phyloP scores from a whole-genome alignment of 2,888 invertebrate genomes.

The Metopia argyrocephala region DNA sequence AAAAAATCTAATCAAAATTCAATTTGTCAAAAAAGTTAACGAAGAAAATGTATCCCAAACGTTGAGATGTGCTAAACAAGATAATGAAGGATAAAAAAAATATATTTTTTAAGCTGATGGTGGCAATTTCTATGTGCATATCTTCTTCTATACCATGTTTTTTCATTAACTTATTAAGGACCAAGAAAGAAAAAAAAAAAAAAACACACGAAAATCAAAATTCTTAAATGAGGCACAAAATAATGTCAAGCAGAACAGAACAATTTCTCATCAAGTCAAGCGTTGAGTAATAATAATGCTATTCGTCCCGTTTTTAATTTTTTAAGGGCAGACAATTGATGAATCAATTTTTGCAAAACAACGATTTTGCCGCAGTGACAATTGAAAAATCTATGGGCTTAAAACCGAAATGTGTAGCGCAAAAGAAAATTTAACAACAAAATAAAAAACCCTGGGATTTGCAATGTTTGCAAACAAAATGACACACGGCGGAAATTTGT shows the following conservation, averaged over 20 bases:
- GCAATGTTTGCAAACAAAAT: constrained; percentile 65
- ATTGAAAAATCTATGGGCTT: constrained; percentile 73
- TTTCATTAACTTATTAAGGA: constrained; percentile 69
- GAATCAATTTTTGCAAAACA: constrained; percentile 50
- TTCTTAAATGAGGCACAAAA: constrained; percentile 76
- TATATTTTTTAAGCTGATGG: constrained; percentile 1
- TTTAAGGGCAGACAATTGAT: constrained; percentile 47
- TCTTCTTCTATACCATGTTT: too few species aligned
- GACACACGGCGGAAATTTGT: constrained; percentile 60
- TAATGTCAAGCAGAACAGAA: constrained; percentile 27
- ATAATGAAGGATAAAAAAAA: constrained; percentile 47
- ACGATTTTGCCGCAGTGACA: constrained; percentile 67
- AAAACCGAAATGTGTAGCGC: constrained; percentile 50
- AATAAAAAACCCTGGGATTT: constrained; percentile 53
- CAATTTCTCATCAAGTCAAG: constrained; percentile 69
- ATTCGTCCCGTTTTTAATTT: neutral
- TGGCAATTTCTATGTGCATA: too few species aligned
- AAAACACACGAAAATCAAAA: constrained; percentile 70
- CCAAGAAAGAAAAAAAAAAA: neutral
- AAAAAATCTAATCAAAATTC: constrained; percentile 73
- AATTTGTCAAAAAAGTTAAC: constrained; percentile 67
- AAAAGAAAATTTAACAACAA: too few species aligned
- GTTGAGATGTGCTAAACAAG: constrained; percentile 31
- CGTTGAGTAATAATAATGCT: constrained; percentile 28
- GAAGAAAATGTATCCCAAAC: neutral